Percentiles rank a stretch among this genome's conserved stretches.
Evolutionary conservation across 2,797 vertebrate genomes (phyloP).

Genomic region (Myoxocephalus aenaeus): DNA sequence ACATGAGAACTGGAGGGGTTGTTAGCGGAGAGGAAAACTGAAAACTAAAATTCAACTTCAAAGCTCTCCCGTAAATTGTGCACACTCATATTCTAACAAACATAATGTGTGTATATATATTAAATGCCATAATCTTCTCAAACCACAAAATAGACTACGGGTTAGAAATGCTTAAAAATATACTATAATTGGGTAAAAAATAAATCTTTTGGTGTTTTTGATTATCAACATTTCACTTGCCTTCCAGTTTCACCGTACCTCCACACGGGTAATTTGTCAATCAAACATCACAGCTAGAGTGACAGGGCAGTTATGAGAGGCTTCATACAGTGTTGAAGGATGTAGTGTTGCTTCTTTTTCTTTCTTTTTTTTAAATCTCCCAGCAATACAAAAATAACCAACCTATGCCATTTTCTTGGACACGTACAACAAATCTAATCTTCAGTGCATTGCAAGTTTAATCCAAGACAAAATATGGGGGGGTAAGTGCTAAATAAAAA

Average conservation of each 20-base stretch:
- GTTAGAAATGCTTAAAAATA: slow-evolving; percentile 68
- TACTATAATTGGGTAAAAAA: slow-evolving; percentile 60
- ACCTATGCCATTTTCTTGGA: slow-evolving; percentile 81
- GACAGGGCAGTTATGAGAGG: slow-evolving; percentile 49
- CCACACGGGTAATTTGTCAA: slow-evolving; percentile 28
- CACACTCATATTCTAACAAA: slow-evolving; percentile 71
- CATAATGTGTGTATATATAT: slow-evolving; percentile 64
- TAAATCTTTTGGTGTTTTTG: slow-evolving; percentile 73
- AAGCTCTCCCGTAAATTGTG: slow-evolving; percentile 71
- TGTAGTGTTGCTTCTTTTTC: slow-evolving; percentile 75
- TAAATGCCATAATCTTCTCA: slow-evolving; percentile 76
- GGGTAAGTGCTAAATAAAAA: slow-evolving; percentile 60
- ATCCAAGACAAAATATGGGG: slow-evolving; percentile 68
- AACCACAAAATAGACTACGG: slow-evolving; percentile 66
- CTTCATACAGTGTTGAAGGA: slow-evolving; percentile 71
- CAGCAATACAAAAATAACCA: slow-evolving; percentile 66
- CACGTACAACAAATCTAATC: slow-evolving; percentile 60
- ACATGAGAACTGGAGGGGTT: slow-evolving; percentile 67
- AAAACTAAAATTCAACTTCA: slow-evolving; percentile 64
- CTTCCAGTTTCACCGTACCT: slow-evolving; percentile 70
- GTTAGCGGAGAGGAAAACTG: slow-evolving; percentile 62
- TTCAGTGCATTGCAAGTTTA: slow-evolving; percentile 88
- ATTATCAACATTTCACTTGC: slow-evolving; percentile 63
- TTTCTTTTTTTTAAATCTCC: not conserved
- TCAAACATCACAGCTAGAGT: slow-evolving; percentile 40